These are phyloP conservation scores for Callosobruchus maculatus DNA, from an alignment of 2,888 invertebrate genomes.

Conservation along the genomic window DNA sequence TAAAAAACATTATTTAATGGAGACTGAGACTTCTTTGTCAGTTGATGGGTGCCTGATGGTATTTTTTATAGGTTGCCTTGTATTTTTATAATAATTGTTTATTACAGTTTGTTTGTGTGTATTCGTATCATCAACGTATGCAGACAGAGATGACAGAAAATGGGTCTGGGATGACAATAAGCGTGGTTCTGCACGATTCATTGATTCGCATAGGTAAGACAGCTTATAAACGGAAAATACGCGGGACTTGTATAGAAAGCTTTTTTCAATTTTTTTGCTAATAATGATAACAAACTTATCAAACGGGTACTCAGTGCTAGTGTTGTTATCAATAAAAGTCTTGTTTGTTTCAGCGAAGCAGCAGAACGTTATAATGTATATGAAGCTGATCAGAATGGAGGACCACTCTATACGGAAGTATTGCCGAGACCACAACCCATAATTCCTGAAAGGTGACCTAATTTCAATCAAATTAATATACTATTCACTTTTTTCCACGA, in stretches of 20 bases:
- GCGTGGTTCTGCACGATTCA: conserved; percentile 5
- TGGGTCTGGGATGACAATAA: conserved; percentile 49
- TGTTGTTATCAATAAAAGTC: too few species aligned
- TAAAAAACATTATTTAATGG: too few species aligned
- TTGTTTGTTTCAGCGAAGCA: conserved; percentile 12
- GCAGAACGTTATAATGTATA: conserved; percentile 34
- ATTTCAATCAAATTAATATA: too few species aligned
- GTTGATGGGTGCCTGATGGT: too few species aligned
- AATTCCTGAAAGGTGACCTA: not conserved
- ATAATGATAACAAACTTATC: too few species aligned
- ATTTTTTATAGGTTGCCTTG: too few species aligned
- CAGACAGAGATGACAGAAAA: conserved; percentile 41
- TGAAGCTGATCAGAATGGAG: conserved; percentile 22
- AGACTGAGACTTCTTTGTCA: too few species aligned
- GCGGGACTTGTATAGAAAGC: too few species aligned
- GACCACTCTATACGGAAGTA: not conserved
- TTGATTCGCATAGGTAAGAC: not conserved
- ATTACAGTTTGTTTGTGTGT: conserved; percentile 16
- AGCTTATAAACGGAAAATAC: too few species aligned
- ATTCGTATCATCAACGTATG: conserved; percentile 14
- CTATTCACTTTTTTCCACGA: too few species aligned
- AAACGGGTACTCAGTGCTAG: too few species aligned
- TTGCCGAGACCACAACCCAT: not conserved
- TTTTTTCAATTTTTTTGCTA: too few species aligned
- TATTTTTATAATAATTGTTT: not conserved